Evolutionary conservation across 1,140 invertebrate genomes (phyloP), one percentile per base, ranked within the genome.

Genomic region (Teleopsis dalmanni): DNA sequence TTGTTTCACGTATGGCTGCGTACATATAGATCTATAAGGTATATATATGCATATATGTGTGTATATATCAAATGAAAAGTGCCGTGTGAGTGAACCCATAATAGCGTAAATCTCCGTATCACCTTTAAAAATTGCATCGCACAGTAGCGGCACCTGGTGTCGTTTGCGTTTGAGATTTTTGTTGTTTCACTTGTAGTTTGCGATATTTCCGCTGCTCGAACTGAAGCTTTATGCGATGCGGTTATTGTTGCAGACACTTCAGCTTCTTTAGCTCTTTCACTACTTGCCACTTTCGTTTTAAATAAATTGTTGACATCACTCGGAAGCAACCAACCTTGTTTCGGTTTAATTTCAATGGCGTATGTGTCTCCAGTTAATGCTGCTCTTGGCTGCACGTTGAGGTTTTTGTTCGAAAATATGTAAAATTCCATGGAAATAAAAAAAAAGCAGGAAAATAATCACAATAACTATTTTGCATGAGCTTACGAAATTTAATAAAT

Each of bases 311-410:
- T 65, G 62, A 67, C 61, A 60, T 59, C 65, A 59, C 58, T 47
- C 53, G 62, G 61, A 56, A 68, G 61, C 47, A 78, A 60, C 70
- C 78, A 83, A 35, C 81, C 82, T 71, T 84, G 81, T 58, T 85
- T 85, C 27, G 82, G 83, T 72, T 85, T 85, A 53, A 85, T 80
- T 76, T 85, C 83, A n/a, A 85, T 75, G 62, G 65, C 61, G 62
- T 58, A 69, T 60, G 65, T 64, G 60, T 68, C 55, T 51, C 59
- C 60, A 16, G 31, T 43, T n/a, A 31, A 43, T 43, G 27, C 16
- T 18, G 41, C 18, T 27, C 31, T 43, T 23, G 41, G 31, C 31
- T 43, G 25, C 14, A 21, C 21, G n/a, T n/a, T n/a, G n/a, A n/a
- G n/a, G n/a, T n/a, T n/a, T n/a, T n/a, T n/a, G n/a, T n/a, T n/a